A percentile compares a stretch with the other conserved stretches of the same genome.
phyloP scores from a whole-genome alignment of 37 sponge, comb jelly and placozoan species.

The Crambe crambe region DNA sequence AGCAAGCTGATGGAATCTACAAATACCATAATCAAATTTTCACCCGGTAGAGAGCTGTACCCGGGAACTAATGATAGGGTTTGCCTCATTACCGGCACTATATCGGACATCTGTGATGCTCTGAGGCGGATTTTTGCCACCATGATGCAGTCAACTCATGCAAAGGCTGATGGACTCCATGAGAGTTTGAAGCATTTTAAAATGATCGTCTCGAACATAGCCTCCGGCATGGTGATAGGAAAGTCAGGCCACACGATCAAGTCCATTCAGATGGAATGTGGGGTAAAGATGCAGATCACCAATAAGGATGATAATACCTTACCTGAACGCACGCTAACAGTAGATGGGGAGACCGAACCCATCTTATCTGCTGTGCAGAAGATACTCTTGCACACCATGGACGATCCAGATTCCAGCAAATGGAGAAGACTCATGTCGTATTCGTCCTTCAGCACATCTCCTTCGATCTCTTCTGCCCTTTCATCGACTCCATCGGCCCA shows the following conservation, averaged over 20 bases:
- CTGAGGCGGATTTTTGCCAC: slow-evolving; percentile 35
- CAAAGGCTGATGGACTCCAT: slow-evolving; percentile 20
- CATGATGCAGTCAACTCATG: slow-evolving; percentile 30
- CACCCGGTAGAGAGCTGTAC: slow-evolving; percentile 77
- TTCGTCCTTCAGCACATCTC: background rate
- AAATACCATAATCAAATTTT: slow-evolving; percentile 77
- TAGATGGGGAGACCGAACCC: slow-evolving; percentile 51
- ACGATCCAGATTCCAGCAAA: slow-evolving; percentile 61
- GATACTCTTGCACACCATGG: slow-evolving; percentile 45
- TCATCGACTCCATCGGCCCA: background rate
- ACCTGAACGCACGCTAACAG: slow-evolving; percentile 77
- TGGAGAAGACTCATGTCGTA: slow-evolving; percentile 58
- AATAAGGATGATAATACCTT: slow-evolving; percentile 67
- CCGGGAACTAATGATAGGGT: slow-evolving; percentile 88
- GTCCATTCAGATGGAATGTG: slow-evolving; percentile 73
- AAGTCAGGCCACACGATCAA: slow-evolving; percentile 89
- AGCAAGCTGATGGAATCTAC: slow-evolving; percentile 70
- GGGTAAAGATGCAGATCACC: slow-evolving; percentile 78
- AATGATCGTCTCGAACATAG: slow-evolving; percentile 87
- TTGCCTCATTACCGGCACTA: slow-evolving; percentile 60
- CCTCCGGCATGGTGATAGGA: slow-evolving; percentile 93
- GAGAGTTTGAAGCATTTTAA: slow-evolving; percentile 50
- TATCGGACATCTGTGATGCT: slow-evolving; percentile 46
- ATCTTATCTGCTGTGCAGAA: slow-evolving; percentile 45
- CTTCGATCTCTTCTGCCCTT: background rate